Conservation (phyloP, 2,888 invertebrate genomes). For the Acrobeloides nanus region DNA sequence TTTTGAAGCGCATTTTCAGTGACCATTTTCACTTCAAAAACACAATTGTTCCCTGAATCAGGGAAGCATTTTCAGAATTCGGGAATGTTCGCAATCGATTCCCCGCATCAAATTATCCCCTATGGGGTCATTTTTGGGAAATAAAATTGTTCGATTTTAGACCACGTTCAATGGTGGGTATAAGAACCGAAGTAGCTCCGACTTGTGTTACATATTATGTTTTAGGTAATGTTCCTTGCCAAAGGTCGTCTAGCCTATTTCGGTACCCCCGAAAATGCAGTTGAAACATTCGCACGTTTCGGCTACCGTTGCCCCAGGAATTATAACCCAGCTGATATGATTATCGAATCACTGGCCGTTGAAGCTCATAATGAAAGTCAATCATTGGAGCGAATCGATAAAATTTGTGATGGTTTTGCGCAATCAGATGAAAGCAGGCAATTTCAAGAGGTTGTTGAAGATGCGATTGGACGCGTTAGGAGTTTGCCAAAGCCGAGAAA, state of each 20-base stretch:
- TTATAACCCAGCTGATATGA: constrained; percentile 62
- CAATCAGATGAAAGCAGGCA: constrained; percentile 32
- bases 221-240: constrained; percentile 66
- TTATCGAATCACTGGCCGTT: constrained; percentile 66
- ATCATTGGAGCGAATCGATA: constrained; percentile 62
- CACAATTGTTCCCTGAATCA: no score
- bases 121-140: no score
- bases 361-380: constrained; percentile 74
- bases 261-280: constrained; percentile 65
- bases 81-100: no score
- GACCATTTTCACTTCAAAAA: no score
- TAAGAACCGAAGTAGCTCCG: no score
- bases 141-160: no score
- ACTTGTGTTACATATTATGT: no score
- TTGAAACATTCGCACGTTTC: constrained; percentile 58
- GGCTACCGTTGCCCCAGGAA: constrained; percentile 61
- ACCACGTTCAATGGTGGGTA: no score
- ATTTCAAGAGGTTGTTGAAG: constrained; percentile 11
- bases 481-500: no score
- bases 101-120: no score
- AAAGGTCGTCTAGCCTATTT: constrained; percentile 77
- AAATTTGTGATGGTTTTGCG: constrained; percentile 42
- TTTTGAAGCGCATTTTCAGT: no score
- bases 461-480: constrained; percentile 4
- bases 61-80: no score